phyloP scores from a whole-genome alignment of 37 sponge, comb jelly and placozoan genomes.

The Oopsacas minuta region DNA sequence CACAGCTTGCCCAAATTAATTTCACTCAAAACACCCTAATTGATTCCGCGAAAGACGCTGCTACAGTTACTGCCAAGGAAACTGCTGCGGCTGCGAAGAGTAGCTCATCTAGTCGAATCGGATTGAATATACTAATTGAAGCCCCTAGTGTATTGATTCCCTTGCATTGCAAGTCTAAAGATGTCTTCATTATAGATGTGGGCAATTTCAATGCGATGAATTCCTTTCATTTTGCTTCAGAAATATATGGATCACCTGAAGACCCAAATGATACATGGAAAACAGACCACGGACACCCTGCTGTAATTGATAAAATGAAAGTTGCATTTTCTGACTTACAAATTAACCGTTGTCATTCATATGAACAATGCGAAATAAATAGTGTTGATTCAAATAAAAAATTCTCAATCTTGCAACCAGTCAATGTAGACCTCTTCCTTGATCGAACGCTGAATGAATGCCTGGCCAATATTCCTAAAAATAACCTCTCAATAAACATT shows the following conservation, averaged over 20 bases:
- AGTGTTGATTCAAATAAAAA: background rate
- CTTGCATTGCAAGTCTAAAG: constrained; percentile 22
- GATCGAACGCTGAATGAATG: background rate
- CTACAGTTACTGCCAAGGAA: background rate
- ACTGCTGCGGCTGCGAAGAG: background rate
- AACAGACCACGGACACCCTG: background rate
- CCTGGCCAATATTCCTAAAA: background rate
- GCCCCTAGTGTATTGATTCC: constrained; percentile 49
- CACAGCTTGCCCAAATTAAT: background rate
- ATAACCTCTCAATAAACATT: background rate
- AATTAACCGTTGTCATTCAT: constrained; percentile 4
- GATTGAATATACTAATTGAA: constrained; percentile 28
- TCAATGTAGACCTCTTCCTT: background rate
- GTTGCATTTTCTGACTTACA: background rate
- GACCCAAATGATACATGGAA: background rate
- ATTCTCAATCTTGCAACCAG: constrained; percentile 1
- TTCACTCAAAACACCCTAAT: background rate
- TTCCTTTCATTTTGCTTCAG: constrained; percentile 29
- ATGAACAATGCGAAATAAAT: background rate
- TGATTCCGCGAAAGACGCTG: background rate
- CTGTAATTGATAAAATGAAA: constrained; percentile 14
- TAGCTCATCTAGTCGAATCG: constrained; percentile 22
- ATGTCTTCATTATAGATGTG: constrained; percentile 37
- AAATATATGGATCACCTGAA: constrained; percentile 13
- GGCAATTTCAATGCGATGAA: constrained; percentile 37